Evolutionary conservation across 2,888 invertebrate genomes (phyloP).

Genomic region (Drosophila affinis): DNA sequence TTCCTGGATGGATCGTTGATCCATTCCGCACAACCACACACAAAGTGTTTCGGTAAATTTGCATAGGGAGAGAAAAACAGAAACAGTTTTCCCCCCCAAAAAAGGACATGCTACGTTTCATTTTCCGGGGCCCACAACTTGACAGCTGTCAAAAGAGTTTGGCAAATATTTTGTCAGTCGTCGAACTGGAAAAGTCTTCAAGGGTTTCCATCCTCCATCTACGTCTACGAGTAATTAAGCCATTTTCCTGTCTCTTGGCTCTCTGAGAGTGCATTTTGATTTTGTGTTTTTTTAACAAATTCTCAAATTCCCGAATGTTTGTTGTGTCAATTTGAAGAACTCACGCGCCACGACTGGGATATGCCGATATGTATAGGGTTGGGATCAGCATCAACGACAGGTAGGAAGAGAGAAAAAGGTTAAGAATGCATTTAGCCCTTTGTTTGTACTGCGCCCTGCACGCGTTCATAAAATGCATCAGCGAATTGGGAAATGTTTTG

Average conservation of each 20-base stretch:
- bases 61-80: slow-evolving; percentile 53
- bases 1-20: slow-evolving; percentile 1
- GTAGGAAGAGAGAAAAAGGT: slow-evolving; percentile 63
- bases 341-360: slow-evolving; percentile 58
- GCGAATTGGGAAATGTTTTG: slow-evolving; percentile 77
- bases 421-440: slow-evolving; percentile 68
- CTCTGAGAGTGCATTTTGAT: slow-evolving; percentile 45
- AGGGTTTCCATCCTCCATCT: slow-evolving; percentile 11
- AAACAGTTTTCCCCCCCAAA: slow-evolving; percentile 33
- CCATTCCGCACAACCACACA: slow-evolving; percentile 48
- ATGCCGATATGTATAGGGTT: slow-evolving; percentile 6
- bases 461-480: slow-evolving; percentile 81
- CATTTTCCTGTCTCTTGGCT: slow-evolving; percentile 44
- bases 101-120: slow-evolving; percentile 56
- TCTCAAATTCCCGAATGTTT: slow-evolving; percentile 57
- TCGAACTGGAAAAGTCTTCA: slow-evolving; percentile 20
- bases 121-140: slow-evolving; percentile 63
- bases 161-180: slow-evolving; percentile 74
- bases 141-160: slow-evolving; percentile 73
- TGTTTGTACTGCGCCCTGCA: slow-evolving; percentile 64
- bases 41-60: slow-evolving; percentile 69
- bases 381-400: slow-evolving; percentile 38
- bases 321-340: slow-evolving; percentile 59
- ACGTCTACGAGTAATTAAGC: slow-evolving; percentile 63
- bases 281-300: slow-evolving; percentile 67